Evolutionary conservation across 2,113 vertebrate genomes (phyloP), one percentile per base, ranked within the genome.

Genomic region (Hypomesus transpacificus): DNA sequence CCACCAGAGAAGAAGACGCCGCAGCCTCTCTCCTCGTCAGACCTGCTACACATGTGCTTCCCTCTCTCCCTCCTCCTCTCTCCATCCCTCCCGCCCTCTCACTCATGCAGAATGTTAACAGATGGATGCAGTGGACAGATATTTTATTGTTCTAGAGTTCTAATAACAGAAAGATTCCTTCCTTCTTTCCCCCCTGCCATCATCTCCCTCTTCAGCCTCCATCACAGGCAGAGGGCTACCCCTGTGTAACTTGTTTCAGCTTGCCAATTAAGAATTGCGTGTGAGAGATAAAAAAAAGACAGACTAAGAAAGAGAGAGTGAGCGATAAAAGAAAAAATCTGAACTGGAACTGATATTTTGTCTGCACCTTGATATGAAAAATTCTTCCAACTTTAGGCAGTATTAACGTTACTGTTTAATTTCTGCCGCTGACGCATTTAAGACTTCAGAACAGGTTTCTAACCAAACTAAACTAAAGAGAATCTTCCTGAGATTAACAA

Each of bases 381-480:
- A 95, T 90, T 95, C 94, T 94, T 94, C 94, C 84, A 87, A 93
- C 92, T 91, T 92, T 93, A 93, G 93, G 95, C 94, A 94, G 94
- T 96, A 95, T 95, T 96, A 95, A 98, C 92, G 88, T 90, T 94
- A 95, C 93, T 94, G 95, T 96, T 95, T 94, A 94, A 94, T 64
- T 73, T 74, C 78, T 83, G 85, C 87, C 94, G 94, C 94, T 94
- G 94, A 95, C 93, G 84, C 87, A 92, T 95, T 95, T 94, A 94
- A 95, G 93, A 95, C 93, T 92, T 88, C 91, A 93, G 87, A 77
- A 87, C 75, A 59, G 60, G 87, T 87, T 88, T 89, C 86, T 91
- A 90, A 91, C 85, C 80, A 96, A 95, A 94, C 85, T 81, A 96
- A 95, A 94, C 90, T 94, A 93, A 93, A 94, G 92, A 87, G 79